phyloP scores from a whole-genome alignment of 2,113 vertebrate genomes.

The Pteropus alecto region DNA sequence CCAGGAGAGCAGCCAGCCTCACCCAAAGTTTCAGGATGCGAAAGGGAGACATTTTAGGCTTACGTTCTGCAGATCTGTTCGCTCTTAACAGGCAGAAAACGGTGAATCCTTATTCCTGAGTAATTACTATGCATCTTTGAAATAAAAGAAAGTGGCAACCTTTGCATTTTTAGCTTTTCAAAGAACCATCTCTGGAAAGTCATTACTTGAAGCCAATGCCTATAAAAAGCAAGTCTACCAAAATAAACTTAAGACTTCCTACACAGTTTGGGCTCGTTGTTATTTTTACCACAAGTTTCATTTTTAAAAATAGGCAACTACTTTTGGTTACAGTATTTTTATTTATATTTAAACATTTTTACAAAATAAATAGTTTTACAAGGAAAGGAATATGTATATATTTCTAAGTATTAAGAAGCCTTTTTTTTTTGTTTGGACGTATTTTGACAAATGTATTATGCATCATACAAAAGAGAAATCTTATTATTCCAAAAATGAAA shows the following conservation, averaged over 20 bases:
- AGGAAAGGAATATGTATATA: conserved; percentile 79
- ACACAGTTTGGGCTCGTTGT: background rate
- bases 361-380: conserved; percentile 87
- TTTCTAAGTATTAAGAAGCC: conserved; percentile 76
- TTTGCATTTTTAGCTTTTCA: conserved; percentile 51
- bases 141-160: background rate
- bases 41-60: background rate
- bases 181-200: conserved; percentile 17
- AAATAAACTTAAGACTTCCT: conserved; percentile 71
- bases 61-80: background rate
- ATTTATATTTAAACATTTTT: conserved; percentile 80
- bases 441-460: conserved; percentile 69
- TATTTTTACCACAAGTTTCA: conserved; percentile 33
- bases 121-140: conserved; percentile 22
- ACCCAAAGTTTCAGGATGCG: background rate
- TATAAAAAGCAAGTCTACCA: conserved; percentile 65
- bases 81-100: background rate
- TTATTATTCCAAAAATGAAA: conserved; percentile 48
- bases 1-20: background rate
- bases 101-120: background rate
- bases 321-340: conserved; percentile 79
- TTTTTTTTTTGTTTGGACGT: conserved; percentile 45
- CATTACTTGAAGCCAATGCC: background rate
- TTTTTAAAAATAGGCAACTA: conserved; percentile 2
- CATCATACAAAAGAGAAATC: conserved; percentile 71